phyloP scores from a whole-genome alignment of 2,888 invertebrate genomes.

The Oxyteleia sp. region DNA sequence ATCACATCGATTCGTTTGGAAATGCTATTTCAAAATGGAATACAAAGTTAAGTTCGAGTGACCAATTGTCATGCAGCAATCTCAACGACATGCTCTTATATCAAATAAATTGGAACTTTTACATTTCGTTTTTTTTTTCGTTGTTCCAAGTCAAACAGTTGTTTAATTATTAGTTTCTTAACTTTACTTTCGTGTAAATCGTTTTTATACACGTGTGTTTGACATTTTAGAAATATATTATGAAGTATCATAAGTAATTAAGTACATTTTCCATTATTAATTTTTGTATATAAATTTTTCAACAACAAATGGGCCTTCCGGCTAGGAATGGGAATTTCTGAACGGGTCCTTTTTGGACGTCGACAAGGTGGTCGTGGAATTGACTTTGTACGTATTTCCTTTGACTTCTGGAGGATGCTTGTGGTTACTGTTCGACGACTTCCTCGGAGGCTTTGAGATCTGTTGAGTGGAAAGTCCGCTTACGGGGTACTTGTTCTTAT shows the following conservation, averaged over 20 bases:
- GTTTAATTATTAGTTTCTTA: slow-evolving; percentile 6
- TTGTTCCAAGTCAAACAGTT: background rate
- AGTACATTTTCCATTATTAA: too few relatives aligned
- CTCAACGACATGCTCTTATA: slow-evolving; percentile 9
- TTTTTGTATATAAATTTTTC: too few relatives aligned
- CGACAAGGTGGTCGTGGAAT: slow-evolving; percentile 75
- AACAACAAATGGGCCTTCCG: background rate
- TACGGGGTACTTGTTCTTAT: slow-evolving; percentile 90
- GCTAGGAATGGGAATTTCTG: slow-evolving; percentile 84
- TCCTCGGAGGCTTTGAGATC: slow-evolving; percentile 89
- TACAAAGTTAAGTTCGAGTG: background rate
- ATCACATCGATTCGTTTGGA: slow-evolving; percentile 50
- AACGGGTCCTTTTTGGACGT: slow-evolving; percentile 82
- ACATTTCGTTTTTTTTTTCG: background rate
- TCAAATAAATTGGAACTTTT: background rate
- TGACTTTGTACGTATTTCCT: slow-evolving; percentile 74
- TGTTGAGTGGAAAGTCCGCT: slow-evolving; percentile 90
- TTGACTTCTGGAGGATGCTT: slow-evolving; percentile 93
- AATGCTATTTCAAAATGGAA: slow-evolving; percentile 3
- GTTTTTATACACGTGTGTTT: too few relatives aligned
- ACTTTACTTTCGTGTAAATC: too few relatives aligned
- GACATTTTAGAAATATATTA: too few relatives aligned
- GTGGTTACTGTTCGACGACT: slow-evolving; percentile 89
- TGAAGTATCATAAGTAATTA: too few relatives aligned
- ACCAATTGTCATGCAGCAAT: slow-evolving; percentile 34